Evolutionary conservation across 2,888 invertebrate genomes (phyloP).

Genomic region (Nymphalis polychloros): DNA sequence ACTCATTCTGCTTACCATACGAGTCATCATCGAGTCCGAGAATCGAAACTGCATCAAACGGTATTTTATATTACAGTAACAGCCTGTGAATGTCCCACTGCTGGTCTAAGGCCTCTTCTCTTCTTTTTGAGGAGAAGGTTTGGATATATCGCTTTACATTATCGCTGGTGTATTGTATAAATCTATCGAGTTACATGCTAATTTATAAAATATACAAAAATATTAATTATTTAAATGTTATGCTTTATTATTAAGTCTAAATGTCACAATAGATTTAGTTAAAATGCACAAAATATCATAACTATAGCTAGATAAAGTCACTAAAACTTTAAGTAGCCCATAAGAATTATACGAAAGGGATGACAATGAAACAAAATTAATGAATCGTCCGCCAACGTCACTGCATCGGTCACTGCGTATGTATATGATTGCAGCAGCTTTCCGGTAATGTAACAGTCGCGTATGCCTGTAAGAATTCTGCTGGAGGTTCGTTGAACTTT

Average conservation of each 20-base stretch:
- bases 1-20: conserved; percentile 53
- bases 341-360: conserved; percentile 1
- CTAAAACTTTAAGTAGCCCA: neutral
- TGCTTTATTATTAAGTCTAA: too few relatives aligned
- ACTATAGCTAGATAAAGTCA: neutral
- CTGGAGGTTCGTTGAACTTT: conserved; percentile 78
- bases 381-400: conserved; percentile 22
- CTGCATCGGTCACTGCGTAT: conserved; percentile 31
- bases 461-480: conserved; percentile 79
- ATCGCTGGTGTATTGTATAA: neutral
- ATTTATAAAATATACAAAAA: neutral
- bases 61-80: conserved; percentile 5
- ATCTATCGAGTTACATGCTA: neutral
- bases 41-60: conserved; percentile 27
- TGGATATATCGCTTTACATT: too few relatives aligned
- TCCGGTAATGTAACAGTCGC: conserved; percentile 80
- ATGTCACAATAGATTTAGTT: too few relatives aligned
- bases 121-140: too few relatives aligned
- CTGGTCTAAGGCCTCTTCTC: too few relatives aligned
- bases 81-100: too few relatives aligned
- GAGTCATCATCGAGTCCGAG: conserved; percentile 49
- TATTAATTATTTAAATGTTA: too few relatives aligned
- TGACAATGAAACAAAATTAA: neutral
- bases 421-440: conserved; percentile 70
- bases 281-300: neutral